Conservation (phyloP, 2,113 vertebrate genomes). For the Regulus satrapa region DNA sequence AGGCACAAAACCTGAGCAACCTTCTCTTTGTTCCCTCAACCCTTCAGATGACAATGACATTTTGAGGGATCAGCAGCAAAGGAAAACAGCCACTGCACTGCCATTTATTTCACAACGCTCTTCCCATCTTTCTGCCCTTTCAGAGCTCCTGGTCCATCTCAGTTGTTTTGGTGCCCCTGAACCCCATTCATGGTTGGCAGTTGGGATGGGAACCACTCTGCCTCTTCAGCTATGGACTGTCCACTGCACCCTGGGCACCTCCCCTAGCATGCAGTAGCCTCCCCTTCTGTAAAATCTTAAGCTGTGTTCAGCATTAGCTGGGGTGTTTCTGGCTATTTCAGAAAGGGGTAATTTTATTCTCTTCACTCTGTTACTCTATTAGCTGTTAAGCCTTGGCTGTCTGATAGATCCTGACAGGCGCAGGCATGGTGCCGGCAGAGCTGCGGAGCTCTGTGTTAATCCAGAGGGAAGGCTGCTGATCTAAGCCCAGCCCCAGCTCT, state of each 20-base stretch:
- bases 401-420: conserved; percentile 24
- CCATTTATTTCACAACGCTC: not conserved
- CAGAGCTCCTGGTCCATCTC: not conserved
- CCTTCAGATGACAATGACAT: not conserved
- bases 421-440: not conserved
- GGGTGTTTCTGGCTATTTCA: not conserved
- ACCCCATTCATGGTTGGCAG: not conserved
- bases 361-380: not conserved
- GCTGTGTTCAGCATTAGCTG: not conserved
- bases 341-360: not conserved
- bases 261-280: not conserved
- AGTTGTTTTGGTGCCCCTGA: fast-evolving
- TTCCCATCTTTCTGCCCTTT: not conserved
- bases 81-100: not conserved
- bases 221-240: not conserved
- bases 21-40: not conserved
- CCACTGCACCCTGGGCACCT: not conserved
- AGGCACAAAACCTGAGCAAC: not conserved
- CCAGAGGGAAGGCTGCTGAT: not conserved
- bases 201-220: not conserved
- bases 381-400: not conserved
- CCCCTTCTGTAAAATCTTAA: not conserved
- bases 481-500: not conserved
- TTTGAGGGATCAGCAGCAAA: not conserved
- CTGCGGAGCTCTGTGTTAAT: not conserved